phyloP scores from a whole-genome alignment of 2,888 invertebrate species.

The Lepeophtheirus nordmannii region DNA sequence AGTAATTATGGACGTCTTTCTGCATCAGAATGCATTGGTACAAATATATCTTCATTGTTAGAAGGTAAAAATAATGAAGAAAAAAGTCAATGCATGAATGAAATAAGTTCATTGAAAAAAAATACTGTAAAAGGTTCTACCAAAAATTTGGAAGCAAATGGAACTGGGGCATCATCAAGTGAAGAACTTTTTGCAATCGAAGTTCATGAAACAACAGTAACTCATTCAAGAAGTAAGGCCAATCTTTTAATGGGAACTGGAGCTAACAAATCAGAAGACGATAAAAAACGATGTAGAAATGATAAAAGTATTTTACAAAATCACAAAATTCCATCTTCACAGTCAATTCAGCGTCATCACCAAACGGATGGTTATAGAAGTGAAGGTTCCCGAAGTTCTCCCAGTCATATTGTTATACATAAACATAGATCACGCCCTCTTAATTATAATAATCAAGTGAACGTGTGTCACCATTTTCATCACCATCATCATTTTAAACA shows the following conservation, averaged over 20 bases:
- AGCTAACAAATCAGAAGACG: too few species aligned
- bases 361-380: conserved; percentile 11
- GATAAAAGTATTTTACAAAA: too few species aligned
- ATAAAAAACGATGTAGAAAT: too few species aligned
- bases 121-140: neutral
- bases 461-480: neutral
- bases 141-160: neutral
- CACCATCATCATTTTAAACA: neutral
- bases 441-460: neutral
- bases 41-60: neutral
- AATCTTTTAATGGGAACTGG: too few species aligned
- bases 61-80: neutral
- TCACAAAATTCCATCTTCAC: too few species aligned
- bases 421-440: neutral
- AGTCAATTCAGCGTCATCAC: neutral
- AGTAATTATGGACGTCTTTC: conserved; percentile 8
- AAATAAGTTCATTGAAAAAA: neutral
- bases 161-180: neutral
- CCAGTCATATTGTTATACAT: neutral
- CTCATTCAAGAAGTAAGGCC: too few species aligned
- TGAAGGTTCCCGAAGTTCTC: conserved; percentile 2
- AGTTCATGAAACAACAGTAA: too few species aligned
- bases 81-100: neutral
- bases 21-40: conserved; percentile 5
- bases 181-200: too few species aligned